Base-by-base conservation (phyloP, 1,140 invertebrate species). In the Batillaria attramentaria region DNA sequence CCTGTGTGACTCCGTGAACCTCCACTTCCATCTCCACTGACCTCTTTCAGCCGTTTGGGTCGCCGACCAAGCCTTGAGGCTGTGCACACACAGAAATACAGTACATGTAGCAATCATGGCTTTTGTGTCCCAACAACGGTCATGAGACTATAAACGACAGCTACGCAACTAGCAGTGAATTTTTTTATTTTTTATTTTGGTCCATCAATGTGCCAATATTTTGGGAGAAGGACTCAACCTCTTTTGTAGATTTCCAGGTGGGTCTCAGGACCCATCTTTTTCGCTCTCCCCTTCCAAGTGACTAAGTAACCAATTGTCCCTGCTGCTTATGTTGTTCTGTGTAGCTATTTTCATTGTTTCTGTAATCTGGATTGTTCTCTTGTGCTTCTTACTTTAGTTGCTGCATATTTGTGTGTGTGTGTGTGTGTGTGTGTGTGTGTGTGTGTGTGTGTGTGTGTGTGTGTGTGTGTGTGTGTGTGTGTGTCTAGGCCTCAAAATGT, bases 1-100 rank as follows among this genome's bases (percentile, higher is more conserved):
- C 79, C 77, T 28, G 79, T 79, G n/a, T 85, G 84, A 24, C 79
- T 73, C 20, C 79, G 79, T 41, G 73, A 62, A 0, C 73, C 57
- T 6, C 73, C 39, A 54, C 72, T 79, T 18, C 78, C 78, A 37
- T 84, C 81, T 10, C 82, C 84, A 69, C 86, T 79, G 0, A 85
- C 84, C 70, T 90, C 90, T 81, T 91, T 91, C 46, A 90, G 83
- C 33, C 90, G 84, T 76, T 91, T 91, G 46, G 91, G 91, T 42
- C 91, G 79, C 62, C 91, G 83, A n/a, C 91, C 91, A 33, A 91
- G 84, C 62, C 91, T 82, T 50, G 91, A 91, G 20, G 91, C 90
- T 91, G 82, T 42, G 84, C 84, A 79, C 28, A 84, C 31, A 86
- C 62, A 62, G 46, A 80, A 81, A 54, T 13, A 62, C 16, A 62